Percentiles rank a stretch among this genome's conserved stretches.
Evolutionary conservation across 2,113 vertebrate genomes (phyloP).

Genomic region (Mugil cephalus): DNA sequence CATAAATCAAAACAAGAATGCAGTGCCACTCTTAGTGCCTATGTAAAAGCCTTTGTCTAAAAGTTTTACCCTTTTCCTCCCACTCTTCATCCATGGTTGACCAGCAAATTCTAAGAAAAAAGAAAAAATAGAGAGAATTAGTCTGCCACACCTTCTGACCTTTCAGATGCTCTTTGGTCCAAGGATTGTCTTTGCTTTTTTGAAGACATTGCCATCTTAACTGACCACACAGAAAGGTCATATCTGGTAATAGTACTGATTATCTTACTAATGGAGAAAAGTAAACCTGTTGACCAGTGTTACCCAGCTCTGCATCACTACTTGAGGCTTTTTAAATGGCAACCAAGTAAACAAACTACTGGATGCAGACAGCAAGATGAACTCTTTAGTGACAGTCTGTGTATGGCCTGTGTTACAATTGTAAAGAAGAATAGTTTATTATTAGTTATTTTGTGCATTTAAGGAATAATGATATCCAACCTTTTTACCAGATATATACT

Average conservation of each 20-base stretch:
- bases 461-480: too few species aligned
- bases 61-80: conserved; percentile 26
- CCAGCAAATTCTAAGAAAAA: conserved; percentile 76
- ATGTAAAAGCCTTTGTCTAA: conserved; percentile 28
- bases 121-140: conserved; percentile 10
- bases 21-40: conserved; percentile 36
- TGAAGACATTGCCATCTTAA: conserved; percentile 10
- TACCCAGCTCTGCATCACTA: background rate
- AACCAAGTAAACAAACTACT: background rate
- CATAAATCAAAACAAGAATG: conserved; percentile 26
- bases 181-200: background rate
- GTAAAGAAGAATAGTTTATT: too few species aligned
- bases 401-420: background rate
- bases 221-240: conserved; percentile 58
- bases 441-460: too few species aligned
- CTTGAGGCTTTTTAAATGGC: background rate
- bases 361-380: background rate
- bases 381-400: background rate
- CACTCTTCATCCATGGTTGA: conserved; percentile 81
- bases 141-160: conserved; percentile 41
- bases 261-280: conserved; percentile 40
- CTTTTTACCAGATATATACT: background rate
- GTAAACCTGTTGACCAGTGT: conserved; percentile 10
- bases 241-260: conserved; percentile 43
- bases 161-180: conserved; percentile 57